Evolutionary conservation across 2,797 vertebrate genomes (phyloP).

Genomic region (Pipistrellus pipistrellus): DNA sequence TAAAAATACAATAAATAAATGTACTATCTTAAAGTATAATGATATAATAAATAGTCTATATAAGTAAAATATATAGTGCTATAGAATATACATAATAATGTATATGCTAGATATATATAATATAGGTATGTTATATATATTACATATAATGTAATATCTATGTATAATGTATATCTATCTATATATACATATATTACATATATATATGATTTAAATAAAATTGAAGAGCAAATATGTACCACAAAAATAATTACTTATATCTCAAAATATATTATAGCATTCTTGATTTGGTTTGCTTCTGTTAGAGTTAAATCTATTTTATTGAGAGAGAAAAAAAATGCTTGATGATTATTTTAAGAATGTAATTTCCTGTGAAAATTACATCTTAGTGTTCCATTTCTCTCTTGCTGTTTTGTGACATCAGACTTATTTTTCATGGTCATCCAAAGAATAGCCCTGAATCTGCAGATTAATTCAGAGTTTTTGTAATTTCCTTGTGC

Average conservation of each 20-base stretch:
- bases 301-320: conserved; percentile 53
- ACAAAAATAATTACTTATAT: not conserved
- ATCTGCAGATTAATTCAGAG: conserved; percentile 59
- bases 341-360: conserved; percentile 51
- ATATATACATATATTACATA: not conserved
- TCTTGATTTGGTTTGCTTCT: conserved; percentile 17
- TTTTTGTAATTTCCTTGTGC: conserved; percentile 55
- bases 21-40: not conserved
- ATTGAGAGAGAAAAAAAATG: not conserved
- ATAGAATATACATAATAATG: not conserved
- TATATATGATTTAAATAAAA: not conserved
- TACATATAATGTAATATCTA: too few species aligned
- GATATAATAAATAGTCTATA: not conserved
- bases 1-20: not conserved
- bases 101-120: not conserved
- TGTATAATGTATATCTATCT: too few species aligned
- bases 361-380: conserved; percentile 57
- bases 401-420: not conserved
- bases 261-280: not conserved
- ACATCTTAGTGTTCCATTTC: conserved; percentile 14
- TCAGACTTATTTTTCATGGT: conserved; percentile 14
- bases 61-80: not conserved
- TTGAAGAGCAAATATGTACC: not conserved
- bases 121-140: too few species aligned
- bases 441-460: conserved; percentile 31